Conservation (phyloP, 35 echinoderm and acorn worm genomes). For the Strongylocentrotus purpuratus region DNA sequence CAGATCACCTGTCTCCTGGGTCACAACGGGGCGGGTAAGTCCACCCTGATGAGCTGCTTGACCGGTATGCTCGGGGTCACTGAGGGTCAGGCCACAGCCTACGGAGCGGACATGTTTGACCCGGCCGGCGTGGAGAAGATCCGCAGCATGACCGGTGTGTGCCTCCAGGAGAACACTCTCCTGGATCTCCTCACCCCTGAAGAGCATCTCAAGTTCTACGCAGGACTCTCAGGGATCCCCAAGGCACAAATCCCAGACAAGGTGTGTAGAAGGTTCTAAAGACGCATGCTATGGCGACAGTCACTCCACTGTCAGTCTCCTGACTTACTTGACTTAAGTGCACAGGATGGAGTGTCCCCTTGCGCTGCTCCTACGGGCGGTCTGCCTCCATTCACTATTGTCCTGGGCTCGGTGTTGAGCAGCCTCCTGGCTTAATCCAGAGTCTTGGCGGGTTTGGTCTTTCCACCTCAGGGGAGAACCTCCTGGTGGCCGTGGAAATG, state of each 20-base stretch:
- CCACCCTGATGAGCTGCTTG: slow-evolving; percentile 61
- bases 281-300: neutral
- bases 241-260: slow-evolving; percentile 51
- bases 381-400: too few relatives aligned
- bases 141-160: slow-evolving; percentile 66
- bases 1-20: slow-evolving; percentile 78
- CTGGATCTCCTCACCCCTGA: slow-evolving; percentile 58
- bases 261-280: neutral
- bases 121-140: slow-evolving; percentile 53
- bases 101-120: slow-evolving; percentile 59
- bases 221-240: slow-evolving; percentile 70
- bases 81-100: slow-evolving; percentile 57
- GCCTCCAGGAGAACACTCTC: slow-evolving; percentile 71
- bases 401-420: too few relatives aligned
- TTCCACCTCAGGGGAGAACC: too few relatives aligned
- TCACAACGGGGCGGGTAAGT: slow-evolving; percentile 76
- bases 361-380: too few relatives aligned
- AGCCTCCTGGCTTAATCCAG: too few relatives aligned
- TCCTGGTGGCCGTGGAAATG: too few relatives aligned
- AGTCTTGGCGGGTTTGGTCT: too few relatives aligned
- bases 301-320: neutral
- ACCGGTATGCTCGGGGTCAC: slow-evolving; percentile 61
- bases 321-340: too few relatives aligned
- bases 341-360: too few relatives aligned
- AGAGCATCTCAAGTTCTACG: slow-evolving; percentile 74